phyloP scores from a whole-genome alignment of 1,140 invertebrate species.

The Patella vulgata region DNA sequence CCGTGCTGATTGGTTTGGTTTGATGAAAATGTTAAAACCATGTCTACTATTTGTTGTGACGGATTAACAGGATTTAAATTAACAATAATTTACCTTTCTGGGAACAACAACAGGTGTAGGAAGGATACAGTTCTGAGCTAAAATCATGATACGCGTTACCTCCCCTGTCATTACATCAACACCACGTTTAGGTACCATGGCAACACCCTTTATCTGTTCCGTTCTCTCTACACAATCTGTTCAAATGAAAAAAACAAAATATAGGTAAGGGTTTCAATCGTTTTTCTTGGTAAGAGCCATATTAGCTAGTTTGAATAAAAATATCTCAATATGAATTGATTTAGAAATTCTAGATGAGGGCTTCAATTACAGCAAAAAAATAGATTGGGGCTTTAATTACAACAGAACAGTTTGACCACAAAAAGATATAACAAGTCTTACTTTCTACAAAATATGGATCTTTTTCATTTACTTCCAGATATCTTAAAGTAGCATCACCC shows the following conservation, averaged over 20 bases:
- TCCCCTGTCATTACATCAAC: constrained; percentile 94
- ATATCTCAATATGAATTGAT: no score
- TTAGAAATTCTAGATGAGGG: no score
- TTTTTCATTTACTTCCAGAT: constrained; percentile 57
- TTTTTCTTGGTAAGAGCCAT: no score
- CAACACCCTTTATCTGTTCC: constrained; percentile 88
- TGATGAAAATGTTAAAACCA: no score
- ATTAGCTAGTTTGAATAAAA: no score
- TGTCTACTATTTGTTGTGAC: no score
- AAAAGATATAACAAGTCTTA: constrained; percentile 24
- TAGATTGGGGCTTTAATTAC: neutral
- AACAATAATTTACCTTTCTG: constrained; percentile 75
- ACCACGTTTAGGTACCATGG: constrained; percentile 89
- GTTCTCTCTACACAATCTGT: constrained; percentile 53
- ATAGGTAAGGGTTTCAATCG: no score
- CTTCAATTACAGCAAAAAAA: no score
- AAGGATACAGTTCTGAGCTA: constrained; percentile 85
- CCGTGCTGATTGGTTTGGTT: no score
- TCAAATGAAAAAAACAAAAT: neutral
- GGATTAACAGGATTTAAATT: no score
- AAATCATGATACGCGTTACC: constrained; percentile 87
- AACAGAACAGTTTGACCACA: neutral
- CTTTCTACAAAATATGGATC: constrained; percentile 52
- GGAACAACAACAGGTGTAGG: constrained; percentile 95
- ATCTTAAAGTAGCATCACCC: constrained; percentile 55